Evolutionary conservation across 2,113 vertebrate genomes (phyloP).

Genomic region (Sclerurus mexicanus): DNA sequence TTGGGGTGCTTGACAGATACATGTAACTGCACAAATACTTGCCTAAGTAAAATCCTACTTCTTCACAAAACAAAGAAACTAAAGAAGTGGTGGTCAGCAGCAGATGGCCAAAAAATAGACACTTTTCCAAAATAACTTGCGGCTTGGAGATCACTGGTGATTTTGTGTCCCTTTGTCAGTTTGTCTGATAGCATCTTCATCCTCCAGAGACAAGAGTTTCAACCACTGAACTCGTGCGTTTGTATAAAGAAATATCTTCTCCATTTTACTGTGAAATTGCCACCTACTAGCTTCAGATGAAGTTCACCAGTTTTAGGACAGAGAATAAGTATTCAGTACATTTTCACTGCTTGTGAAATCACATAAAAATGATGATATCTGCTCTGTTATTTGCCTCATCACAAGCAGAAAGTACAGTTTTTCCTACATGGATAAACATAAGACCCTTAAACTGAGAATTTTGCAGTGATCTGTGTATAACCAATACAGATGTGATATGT

Average conservation of each 20-base stretch:
- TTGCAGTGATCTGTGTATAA: not conserved
- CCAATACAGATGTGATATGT: fast-evolving
- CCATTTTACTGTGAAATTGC: not conserved
- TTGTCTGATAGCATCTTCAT: not conserved
- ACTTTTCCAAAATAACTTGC: not conserved
- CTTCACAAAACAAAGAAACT: not conserved
- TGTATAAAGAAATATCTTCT: not conserved
- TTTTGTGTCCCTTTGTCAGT: not conserved
- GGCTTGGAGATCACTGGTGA: not conserved
- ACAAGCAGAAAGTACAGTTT: not conserved
- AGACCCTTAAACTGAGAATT: not conserved
- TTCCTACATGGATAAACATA: not conserved
- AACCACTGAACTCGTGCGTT: fast-evolving
- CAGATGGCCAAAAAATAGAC: not conserved
- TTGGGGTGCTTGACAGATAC: not conserved
- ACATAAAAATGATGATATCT: not conserved
- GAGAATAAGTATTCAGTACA: not conserved
- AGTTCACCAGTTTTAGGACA: not conserved
- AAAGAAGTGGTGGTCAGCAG: not conserved
- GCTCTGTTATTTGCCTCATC: not conserved
- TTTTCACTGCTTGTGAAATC: not conserved
- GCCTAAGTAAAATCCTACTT: not conserved
- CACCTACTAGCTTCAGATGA: not conserved
- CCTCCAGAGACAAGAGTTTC: not conserved
- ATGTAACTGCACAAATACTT: not conserved